These are phyloP conservation scores for human DNA, from an alignment of 2,113 vertebrate genomes.

Conservation along the genomic window DNA sequence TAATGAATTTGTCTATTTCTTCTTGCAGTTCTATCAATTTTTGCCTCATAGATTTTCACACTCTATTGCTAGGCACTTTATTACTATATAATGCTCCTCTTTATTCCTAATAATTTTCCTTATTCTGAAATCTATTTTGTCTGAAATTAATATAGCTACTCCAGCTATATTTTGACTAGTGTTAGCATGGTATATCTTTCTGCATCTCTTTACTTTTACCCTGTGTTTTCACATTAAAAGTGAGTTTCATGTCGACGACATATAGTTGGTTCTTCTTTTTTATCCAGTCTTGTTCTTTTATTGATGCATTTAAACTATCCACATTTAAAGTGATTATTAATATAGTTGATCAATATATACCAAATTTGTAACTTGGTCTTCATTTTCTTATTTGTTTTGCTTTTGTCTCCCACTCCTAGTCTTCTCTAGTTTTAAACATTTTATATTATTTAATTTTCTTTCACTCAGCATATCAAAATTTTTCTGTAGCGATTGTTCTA, in stretches of 20 bases:
- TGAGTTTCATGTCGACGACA: background rate
- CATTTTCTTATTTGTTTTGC: background rate
- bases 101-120: background rate
- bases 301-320: background rate
- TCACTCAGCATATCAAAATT: background rate
- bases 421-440: background rate
- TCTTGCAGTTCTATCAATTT: background rate
- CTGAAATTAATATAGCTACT: background rate
- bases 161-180: background rate
- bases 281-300: background rate
- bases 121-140: background rate
- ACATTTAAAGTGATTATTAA: background rate
- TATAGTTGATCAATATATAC: background rate
- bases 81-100: background rate
- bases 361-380: background rate
- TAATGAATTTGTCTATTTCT: background rate
- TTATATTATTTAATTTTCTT: background rate
- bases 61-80: background rate
- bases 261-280: background rate
- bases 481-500: background rate
- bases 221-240: background rate
- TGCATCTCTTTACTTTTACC: background rate
- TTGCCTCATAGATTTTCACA: background rate
- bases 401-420: background rate
- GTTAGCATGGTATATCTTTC: background rate